phyloP scores from a whole-genome alignment of 92 coral and sea anemone species.

The Phenganax marumi region DNA sequence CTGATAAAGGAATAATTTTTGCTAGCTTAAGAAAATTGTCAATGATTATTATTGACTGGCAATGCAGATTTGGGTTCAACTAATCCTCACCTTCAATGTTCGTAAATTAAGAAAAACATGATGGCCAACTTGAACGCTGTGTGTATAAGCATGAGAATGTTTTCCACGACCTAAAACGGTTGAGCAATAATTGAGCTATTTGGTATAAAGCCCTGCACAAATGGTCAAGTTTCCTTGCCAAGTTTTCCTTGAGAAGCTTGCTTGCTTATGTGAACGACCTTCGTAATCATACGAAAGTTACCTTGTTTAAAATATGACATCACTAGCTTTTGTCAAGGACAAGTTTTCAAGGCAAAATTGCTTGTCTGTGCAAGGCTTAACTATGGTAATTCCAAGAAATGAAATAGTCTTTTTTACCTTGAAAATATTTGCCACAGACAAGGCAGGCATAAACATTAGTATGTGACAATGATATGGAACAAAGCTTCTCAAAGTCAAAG shows the following conservation, averaged over 20 bases:
- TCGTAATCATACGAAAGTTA: no score
- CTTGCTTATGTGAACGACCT: no score
- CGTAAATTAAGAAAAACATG: conserved; percentile 92
- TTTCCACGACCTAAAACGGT: conserved; percentile 83
- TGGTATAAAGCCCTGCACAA: background rate
- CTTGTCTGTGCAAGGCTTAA: no score
- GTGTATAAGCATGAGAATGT: conserved; percentile 95
- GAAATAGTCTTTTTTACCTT: conserved; percentile 61
- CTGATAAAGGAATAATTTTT: conserved; percentile 42
- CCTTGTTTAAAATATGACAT: no score
- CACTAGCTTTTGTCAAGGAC: no score
- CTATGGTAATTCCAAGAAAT: no score
- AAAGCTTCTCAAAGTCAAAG: conserved; percentile 99
- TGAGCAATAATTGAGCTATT: background rate
- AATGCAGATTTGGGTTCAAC: no score
- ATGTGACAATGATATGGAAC: conserved; percentile 92
- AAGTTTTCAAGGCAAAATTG: no score
- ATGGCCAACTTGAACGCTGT: conserved; percentile 93
- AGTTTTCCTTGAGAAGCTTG: no score
- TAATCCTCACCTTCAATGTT: conserved; percentile 70
- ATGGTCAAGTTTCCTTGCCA: no score
- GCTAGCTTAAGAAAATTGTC: no score
- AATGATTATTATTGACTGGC: no score
- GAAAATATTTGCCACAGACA: conserved; percentile 96
- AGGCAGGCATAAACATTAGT: conserved; percentile 95